phyloP scores from a whole-genome alignment of 2,113 vertebrate genomes.

The Orthonyx spaldingii region DNA sequence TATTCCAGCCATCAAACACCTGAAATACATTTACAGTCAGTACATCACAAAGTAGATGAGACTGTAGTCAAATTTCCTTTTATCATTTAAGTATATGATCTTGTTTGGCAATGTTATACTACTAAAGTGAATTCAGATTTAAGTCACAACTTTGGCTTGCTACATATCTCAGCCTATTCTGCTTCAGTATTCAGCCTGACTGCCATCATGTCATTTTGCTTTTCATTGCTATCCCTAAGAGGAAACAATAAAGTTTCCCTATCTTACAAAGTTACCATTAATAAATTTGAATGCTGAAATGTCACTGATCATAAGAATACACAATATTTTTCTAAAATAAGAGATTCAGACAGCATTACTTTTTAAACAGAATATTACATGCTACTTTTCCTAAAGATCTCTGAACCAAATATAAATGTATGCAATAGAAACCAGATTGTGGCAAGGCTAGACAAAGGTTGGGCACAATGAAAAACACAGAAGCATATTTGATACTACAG shows the following conservation, averaged over 20 bases:
- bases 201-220: not conserved
- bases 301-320: not conserved
- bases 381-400: not conserved
- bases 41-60: not conserved
- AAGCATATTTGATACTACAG: not conserved
- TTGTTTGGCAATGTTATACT: not conserved
- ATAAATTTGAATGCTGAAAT: not conserved
- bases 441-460: not conserved
- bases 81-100: not conserved
- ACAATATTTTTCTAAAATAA: not conserved
- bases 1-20: not conserved
- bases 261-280: not conserved
- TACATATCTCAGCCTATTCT: not conserved
- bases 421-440: not conserved
- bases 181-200: not conserved
- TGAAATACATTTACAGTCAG: not conserved
- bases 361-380: not conserved
- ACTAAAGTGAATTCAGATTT: not conserved
- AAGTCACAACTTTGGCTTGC: not conserved
- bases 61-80: conserved; percentile 4
- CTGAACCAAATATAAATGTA: not conserved
- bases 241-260: not conserved
- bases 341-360: not conserved
- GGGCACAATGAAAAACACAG: not conserved
- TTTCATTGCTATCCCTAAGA: not conserved